Evolutionary conservation across 2,113 vertebrate genomes (phyloP), one percentile per base, ranked within the genome.

Genomic region (Mus spicilegus): DNA sequence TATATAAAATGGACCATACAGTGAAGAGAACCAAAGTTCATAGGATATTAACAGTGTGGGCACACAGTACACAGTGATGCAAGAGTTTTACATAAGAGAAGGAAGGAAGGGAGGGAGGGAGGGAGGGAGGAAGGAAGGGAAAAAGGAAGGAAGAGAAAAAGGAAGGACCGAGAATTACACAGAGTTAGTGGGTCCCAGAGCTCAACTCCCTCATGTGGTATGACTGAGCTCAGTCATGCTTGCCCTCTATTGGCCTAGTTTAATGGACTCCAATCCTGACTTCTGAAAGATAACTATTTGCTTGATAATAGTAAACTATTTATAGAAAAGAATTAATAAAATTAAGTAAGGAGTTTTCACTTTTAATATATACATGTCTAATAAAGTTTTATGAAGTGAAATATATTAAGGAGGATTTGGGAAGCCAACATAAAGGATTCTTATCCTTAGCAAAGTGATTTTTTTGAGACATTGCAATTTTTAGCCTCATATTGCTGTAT

Each of bases 221-320:
- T 70, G 75, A 80, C n/a, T 86, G 91, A 96, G 84, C 92, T 97
- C 90, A 94, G 96, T 86, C 49, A 91, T 97, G 97, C 97, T 96
- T 98, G 97, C 98, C 98, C 98, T 98, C 98, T 98, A 97, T 98
- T 98, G 98, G 98, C 89, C 69, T 42, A 22, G 86, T 91, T 46
- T 2, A 94, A 80, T 81, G 63, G 82, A 87, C 17, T 96, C 80
- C 51, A 95, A 82, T 78, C 72, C 56, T 90, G 67, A 49, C 46
- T 90, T 97, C 93, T 75, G 82, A 95, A 76, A 95, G 46, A 75
- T 78, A 81, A 70, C 77, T 36, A 69, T 94, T 88, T 54, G 72
- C 49, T 81, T 88, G 69, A 88, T 58, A 88, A 85, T 56, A 76
- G 26, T 70, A 72, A 81, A 36, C 26, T 49, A 70, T 92, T 67